Percentiles rank a stretch among this genome's conserved stretches.
These are phyloP conservation scores for Odobenus rosmarus DNA, from an alignment of 2,113 vertebrate genomes.

Conservation along the genomic window DNA sequence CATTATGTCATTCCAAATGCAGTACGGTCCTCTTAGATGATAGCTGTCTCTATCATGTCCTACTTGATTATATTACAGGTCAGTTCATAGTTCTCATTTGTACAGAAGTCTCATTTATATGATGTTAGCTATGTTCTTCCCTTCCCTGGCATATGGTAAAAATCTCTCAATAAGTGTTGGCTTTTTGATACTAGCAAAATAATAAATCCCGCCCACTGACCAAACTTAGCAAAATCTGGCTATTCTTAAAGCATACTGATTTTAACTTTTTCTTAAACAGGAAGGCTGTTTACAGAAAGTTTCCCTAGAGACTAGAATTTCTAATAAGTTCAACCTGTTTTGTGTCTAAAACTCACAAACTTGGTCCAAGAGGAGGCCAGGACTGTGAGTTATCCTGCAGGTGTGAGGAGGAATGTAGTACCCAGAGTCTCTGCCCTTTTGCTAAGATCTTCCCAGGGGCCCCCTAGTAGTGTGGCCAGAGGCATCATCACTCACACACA, in stretches of 20 bases:
- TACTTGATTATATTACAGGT: neutral
- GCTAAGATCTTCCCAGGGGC: neutral
- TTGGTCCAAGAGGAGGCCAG: neutral
- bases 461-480: neutral
- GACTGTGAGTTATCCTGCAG: neutral
- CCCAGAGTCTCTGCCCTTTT: neutral
- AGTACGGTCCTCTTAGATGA: neutral
- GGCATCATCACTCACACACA: neutral
- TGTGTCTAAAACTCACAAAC: neutral
- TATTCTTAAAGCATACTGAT: conserved; percentile 41
- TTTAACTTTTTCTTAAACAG: conserved; percentile 47
- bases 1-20: neutral
- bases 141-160: neutral
- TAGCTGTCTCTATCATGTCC: neutral
- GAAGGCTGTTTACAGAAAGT: conserved; percentile 12
- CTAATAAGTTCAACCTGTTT: neutral
- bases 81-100: neutral
- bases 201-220: neutral
- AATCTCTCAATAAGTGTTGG: conserved; percentile 23
- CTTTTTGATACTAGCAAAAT: neutral
- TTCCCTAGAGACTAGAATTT: neutral
- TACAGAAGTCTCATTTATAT: neutral
- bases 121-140: neutral
- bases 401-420: neutral
- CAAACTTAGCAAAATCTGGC: neutral